These are phyloP conservation scores for Zaprionus nigranus DNA, from an alignment of 1,140 invertebrate species.

Conservation along the genomic window DNA sequence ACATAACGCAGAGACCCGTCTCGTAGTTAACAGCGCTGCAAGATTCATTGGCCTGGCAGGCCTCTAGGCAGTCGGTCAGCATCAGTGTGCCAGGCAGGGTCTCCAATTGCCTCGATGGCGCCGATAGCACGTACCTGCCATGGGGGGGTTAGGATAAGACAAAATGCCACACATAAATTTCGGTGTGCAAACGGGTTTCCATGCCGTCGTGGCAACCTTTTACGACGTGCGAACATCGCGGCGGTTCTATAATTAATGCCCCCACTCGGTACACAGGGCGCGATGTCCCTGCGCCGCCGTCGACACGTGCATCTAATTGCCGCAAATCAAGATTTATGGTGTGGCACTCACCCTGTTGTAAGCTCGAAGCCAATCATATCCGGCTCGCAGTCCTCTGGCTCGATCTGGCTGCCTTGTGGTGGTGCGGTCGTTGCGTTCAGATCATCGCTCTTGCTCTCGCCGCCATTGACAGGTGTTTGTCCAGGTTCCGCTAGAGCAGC, in stretches of 20 bases:
- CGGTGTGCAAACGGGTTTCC: conserved; percentile 17
- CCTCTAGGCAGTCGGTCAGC: conserved; percentile 96
- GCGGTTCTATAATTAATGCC: conserved; percentile 39
- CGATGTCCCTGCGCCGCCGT: conserved; percentile 54
- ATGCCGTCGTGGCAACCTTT: conserved; percentile 23
- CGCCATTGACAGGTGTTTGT: conserved; percentile 52
- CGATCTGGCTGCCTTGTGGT: conserved; percentile 84
- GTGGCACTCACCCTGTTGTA: conserved; percentile 89
- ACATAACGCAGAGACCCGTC: conserved; percentile 96
- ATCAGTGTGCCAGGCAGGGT: conserved; percentile 95
- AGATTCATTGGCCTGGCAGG: conserved; percentile 94
- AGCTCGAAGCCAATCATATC: conserved; percentile 96
- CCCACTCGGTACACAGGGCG: not conserved
- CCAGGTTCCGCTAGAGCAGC: conserved; percentile 58
- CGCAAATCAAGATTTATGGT: conserved; percentile 69
- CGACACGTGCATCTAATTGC: conserved; percentile 49
- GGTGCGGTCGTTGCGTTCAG: conserved; percentile 35
- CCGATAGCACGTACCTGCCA: conserved; percentile 93
- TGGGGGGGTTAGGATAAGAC: conserved; percentile 52
- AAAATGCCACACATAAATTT: conserved; percentile 72
- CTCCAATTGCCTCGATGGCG: conserved; percentile 94
- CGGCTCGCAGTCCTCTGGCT: conserved; percentile 90
- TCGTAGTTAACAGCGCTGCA: conserved; percentile 97
- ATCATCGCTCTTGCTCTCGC: conserved; percentile 59
- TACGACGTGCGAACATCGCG: conserved; percentile 73